phyloP scores from a whole-genome alignment of 2,888 invertebrate species.

The Empis stercorea region DNA sequence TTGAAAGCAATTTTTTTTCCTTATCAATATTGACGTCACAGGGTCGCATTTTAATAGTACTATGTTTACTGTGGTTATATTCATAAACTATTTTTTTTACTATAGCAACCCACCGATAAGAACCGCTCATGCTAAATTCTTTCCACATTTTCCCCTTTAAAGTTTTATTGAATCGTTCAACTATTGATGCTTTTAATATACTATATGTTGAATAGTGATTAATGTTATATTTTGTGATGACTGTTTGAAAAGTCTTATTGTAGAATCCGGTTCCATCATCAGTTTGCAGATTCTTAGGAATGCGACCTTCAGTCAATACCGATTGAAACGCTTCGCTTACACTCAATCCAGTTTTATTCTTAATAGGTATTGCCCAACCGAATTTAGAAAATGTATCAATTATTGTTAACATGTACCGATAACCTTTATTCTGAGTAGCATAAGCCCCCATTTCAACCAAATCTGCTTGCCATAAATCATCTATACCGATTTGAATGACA shows the following conservation, averaged over 20 bases:
- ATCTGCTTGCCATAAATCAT: slow-evolving; percentile 14
- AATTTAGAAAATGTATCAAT: slow-evolving; percentile 21
- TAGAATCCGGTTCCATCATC: slow-evolving; percentile 18
- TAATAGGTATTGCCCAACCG: neutral
- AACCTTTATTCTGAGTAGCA: slow-evolving; percentile 22
- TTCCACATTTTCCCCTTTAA: slow-evolving; percentile 16
- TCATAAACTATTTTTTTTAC: slow-evolving; percentile 9
- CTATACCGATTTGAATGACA: slow-evolving; percentile 11
- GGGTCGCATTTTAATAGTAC: slow-evolving; percentile 16
- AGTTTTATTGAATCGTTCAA: slow-evolving; percentile 18
- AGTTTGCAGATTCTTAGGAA: slow-evolving; percentile 5
- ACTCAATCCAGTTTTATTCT: neutral
- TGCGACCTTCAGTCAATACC: neutral
- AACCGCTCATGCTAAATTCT: slow-evolving; percentile 17
- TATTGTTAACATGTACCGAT: slow-evolving; percentile 26
- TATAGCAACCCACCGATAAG: slow-evolving; percentile 17
- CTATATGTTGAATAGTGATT: slow-evolving; percentile 12
- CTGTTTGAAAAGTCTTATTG: slow-evolving; percentile 14
- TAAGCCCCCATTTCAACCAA: slow-evolving; percentile 23
- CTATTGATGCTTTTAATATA: slow-evolving; percentile 15
- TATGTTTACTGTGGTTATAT: slow-evolving; percentile 17
- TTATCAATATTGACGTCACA: slow-evolving; percentile 13
- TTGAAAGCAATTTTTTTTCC: neutral
- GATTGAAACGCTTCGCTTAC: neutral
- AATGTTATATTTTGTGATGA: slow-evolving; percentile 13